Evolutionary conservation across 2,797 vertebrate genomes (phyloP), one percentile per base, ranked within the genome.

Genomic region (Danio kyathit): DNA sequence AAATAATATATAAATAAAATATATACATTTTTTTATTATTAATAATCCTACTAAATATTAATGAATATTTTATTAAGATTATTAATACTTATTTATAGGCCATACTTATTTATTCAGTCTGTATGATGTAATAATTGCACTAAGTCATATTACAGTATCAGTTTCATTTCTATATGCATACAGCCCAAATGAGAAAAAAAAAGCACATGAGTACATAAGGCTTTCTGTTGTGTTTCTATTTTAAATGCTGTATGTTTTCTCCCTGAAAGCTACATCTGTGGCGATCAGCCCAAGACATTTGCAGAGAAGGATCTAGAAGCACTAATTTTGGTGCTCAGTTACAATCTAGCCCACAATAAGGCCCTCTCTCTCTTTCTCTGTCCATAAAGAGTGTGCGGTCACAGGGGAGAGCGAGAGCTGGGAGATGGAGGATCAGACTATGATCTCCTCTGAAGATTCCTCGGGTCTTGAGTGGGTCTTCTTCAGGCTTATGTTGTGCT

Each of bases 401-500:
- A 29, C 29, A 29, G 64, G 65, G 56, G 4, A 9, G 17, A 52
- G 46, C 46, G 11, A 44, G 52, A 48, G 40, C 17, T 44, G 52
- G 60, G 19, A 9, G 4, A 78, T 69, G 64, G 43, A 67, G 52
- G 41, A 69, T 69, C 19, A 48, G 52, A 9, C 11, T 16, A 59
- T 0, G 44, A 69, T 21, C 16, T 69, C 75, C 13, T 77, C 16
- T 17, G 64, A 70, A 71, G 56, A 44, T 46, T 75, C 38, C 38
- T 29, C 44, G 19, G 54, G 63, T 80, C 73, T 59, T 66, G 51
- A 76, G 40, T 56, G 74, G 49, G 74, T 5, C 57, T 79, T 67
- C 79, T 85, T 89, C 84, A 71, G 79, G 19, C 61, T 90, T 64
- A 61, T 52, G 49, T 66, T 87, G 90, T 90, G 88, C 84, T 91